Percentiles rank a stretch among this genome's conserved stretches.
Evolutionary conservation across 1,140 invertebrate species (phyloP).

Genomic region (Drosophila arizonae): DNA sequence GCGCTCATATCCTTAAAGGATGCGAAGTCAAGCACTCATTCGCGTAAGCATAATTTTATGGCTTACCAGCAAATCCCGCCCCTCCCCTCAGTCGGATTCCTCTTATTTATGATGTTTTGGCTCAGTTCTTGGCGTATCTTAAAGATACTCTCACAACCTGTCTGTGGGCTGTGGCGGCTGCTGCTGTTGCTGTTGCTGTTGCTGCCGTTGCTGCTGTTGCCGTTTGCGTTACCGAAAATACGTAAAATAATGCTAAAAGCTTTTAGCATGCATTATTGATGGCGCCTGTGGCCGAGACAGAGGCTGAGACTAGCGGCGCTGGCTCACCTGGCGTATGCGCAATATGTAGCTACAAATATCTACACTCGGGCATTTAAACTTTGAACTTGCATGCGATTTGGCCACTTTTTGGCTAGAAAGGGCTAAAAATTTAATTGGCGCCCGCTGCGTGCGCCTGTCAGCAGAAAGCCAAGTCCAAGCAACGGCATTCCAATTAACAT

Average conservation of each 20-base stretch:
- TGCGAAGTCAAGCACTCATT: constrained; percentile 18
- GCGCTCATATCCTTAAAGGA: constrained; percentile 65
- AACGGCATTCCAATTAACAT: constrained; percentile 63
- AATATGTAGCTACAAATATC: constrained; percentile 27
- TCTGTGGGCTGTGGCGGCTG: constrained; percentile 20
- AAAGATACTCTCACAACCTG: constrained; percentile 55
- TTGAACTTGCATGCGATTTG: constrained; percentile 31
- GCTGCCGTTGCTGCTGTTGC: constrained; percentile 31
- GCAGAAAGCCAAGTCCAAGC: constrained; percentile 13
- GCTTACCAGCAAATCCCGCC: constrained; percentile 41
- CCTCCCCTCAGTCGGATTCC: background rate
- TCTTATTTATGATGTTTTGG: constrained; percentile 74
- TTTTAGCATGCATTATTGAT: constrained; percentile 82
- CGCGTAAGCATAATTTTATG: constrained; percentile 80
- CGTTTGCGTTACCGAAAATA: constrained; percentile 58
- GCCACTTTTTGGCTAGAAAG: constrained; percentile 15
- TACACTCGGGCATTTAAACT: constrained; percentile 23
- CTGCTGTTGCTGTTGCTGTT: constrained; percentile 35
- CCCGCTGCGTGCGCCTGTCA: constrained; percentile 56
- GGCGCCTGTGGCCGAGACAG: constrained; percentile 54
- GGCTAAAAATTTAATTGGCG: constrained; percentile 64
- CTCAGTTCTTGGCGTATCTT: constrained; percentile 55
- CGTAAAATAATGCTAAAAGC: constrained; percentile 82
- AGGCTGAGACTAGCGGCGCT: constrained; percentile 7
- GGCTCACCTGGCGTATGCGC: constrained; percentile 45